A percentile compares a stretch with the other conserved stretches of the same genome.
These are phyloP conservation scores for Macrocentrus cingulum DNA, from an alignment of 1,140 invertebrate species.

Conservation along the genomic window DNA sequence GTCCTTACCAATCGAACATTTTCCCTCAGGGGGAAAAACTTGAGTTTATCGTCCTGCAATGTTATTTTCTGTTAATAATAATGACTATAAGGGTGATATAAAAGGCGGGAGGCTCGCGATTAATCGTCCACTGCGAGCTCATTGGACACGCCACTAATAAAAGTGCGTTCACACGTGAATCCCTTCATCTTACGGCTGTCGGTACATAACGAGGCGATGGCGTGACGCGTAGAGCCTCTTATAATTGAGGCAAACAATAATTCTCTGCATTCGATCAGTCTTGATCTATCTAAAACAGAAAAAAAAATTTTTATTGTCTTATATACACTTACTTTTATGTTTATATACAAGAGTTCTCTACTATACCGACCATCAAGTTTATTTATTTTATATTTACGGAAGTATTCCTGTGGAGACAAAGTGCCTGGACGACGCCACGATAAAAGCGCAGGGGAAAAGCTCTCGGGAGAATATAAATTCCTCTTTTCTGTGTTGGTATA, in stretches of 20 bases:
- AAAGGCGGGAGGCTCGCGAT: background rate
- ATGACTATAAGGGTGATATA: no score
- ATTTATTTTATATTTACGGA: constrained; percentile 23
- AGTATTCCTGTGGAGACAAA: constrained; percentile 21
- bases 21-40: no score
- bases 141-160: constrained; percentile 6
- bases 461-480: constrained; percentile 19
- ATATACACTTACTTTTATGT: background rate
- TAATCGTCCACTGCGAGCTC: background rate
- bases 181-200: no score
- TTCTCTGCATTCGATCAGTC: constrained; percentile 1
- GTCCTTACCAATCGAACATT: no score
- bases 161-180: background rate
- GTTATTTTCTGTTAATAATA: no score
- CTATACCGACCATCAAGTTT: background rate
- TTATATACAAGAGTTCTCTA: background rate
- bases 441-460: constrained; percentile 21
- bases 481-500: no score
- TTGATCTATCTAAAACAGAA: background rate
- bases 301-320: constrained; percentile 1
- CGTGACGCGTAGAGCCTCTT: background rate
- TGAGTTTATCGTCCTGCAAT: no score
- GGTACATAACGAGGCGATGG: constrained; percentile 1
- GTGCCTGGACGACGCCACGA: constrained; percentile 19
- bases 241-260: constrained; percentile 4